Base-by-base conservation (phyloP, 2,797 vertebrate species). In the Orientallactaga sibirica region DNA sequence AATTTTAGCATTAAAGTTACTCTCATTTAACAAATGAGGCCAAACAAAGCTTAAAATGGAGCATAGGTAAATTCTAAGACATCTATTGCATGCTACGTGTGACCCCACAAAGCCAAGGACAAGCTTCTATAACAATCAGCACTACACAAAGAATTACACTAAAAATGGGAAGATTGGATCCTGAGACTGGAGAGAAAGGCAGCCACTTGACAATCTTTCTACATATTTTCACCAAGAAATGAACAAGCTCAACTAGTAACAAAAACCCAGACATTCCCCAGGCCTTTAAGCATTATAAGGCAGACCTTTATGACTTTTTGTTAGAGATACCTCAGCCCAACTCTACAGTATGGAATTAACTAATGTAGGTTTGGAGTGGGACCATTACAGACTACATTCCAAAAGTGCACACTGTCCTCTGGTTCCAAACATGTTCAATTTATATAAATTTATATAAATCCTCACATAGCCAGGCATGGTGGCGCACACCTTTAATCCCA, bases 1-100 rank as follows among this genome's bases (percentile, higher is more conserved):
- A 74, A 92, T 74, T 77, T 81, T 94, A 71, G 64, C 89, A 33
- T n/a, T 86, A 48, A 95, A 88, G 52, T 48, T 70, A 71, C 16
- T 20, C 16, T 92, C n/a, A 81, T 77, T 91, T 75, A 86, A 86
- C 18, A 86, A 67, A 71, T 24, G 4, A 88, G 20, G 7, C 88
- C 62, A 84, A 79, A 43, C 41, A 66, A 73, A 88, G 8, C 52
- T 86, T 88, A 71, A 85, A 89, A 48, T 14, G 12, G 68, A 82
- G 24, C 55, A 75, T 10, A 6, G 76, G 71, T 37, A 90, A 79
- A 77, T 24, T 64, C 90, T 37, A 84, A 71, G 25, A 18, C 9
- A 77, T 27, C 62, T 82, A 52, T 58, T 33, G 52, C 25, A 95
- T 74, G n/a, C 41, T 89, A 33, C 29, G 81, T 25, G 24, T 41